A percentile compares a stretch with the other conserved stretches of the same genome.
These are phyloP conservation scores for Eupithecia subumbrata DNA, from an alignment of 2,888 invertebrate genomes.

Conservation along the genomic window DNA sequence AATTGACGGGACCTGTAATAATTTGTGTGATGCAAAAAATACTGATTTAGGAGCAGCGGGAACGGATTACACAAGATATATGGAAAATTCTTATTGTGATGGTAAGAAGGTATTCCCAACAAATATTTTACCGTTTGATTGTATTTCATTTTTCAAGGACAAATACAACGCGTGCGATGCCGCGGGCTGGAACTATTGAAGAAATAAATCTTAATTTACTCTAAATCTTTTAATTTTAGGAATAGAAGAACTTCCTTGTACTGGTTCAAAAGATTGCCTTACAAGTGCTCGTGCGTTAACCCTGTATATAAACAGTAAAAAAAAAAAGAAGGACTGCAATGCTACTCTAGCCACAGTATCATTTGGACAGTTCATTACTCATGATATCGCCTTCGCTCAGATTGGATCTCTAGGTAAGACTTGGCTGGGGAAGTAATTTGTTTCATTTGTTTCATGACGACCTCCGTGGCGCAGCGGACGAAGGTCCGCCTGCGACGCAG, in stretches of 20 bases:
- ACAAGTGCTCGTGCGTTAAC: not conserved
- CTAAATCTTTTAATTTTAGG: not conserved
- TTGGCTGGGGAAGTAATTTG: no score
- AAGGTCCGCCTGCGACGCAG: no score
- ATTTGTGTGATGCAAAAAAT: slow-evolving; percentile 12
- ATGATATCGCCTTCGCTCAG: not conserved
- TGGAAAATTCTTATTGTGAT: not conserved
- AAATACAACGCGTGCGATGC: not conserved
- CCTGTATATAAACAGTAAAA: not conserved
- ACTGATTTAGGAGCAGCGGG: slow-evolving; percentile 31
- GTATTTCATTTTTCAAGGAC: not conserved
- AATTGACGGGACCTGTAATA: slow-evolving; percentile 41
- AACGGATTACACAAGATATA: slow-evolving; percentile 23
- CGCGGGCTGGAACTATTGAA: not conserved
- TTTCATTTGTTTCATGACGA: no score
- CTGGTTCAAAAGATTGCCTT: not conserved
- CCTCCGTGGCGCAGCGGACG: no score
- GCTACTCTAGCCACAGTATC: accelerated
- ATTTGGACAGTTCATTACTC: not conserved
- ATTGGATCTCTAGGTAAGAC: not conserved
- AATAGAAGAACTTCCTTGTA: not conserved
- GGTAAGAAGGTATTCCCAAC: slow-evolving; percentile 3
- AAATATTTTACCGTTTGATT: not conserved
- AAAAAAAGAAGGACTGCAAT: not conserved
- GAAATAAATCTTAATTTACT: not conserved